Evolutionary conservation across 1,140 invertebrate species (phyloP), one percentile per base, ranked within the genome.

Genomic region (Drosophila navojoa): DNA sequence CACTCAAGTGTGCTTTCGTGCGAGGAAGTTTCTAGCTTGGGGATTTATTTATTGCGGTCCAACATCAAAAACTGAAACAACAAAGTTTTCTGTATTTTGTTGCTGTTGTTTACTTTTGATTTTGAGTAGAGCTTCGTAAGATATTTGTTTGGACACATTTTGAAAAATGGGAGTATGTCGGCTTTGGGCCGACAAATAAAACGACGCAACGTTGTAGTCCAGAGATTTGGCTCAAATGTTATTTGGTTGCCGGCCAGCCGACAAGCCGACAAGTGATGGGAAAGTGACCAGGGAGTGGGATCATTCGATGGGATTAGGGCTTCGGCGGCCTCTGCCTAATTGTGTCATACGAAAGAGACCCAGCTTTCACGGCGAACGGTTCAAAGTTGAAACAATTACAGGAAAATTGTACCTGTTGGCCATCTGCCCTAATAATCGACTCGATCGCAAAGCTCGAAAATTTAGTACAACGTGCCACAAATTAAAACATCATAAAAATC

Each of bases 401-500:
- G 4, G 22, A 2, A 45, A 53, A 66, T 57, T 60, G 49, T 68
- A 76, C 66, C 71, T 77, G 75, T 62, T 68, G 53, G 45, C 11
- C 42, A 4, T 40, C 72, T 16, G 63, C 66, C 54, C 63, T 61
- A 80, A 78, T 57, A 81, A 78, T 85, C 72, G 73, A 69, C 71
- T 64, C 35, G 75, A 52, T 79, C 75, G 74, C 70, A 75, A 69
- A 69, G 44, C 52, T 25, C 4, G n/a, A 35, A 78, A 77, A 77
- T 82, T 84, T 89, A 80, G 73, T 68, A 64, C 79, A 90, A 90
- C 84, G 84, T 89, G 84, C 85, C 77, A 80, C 84, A 89, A 89
- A 89, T 89, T 89, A 89, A 89, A 89, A 90, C 85, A 90, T 89
- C 84, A 89, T 90, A 90, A 89, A 90, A 89, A 87, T 89, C 79